Conservation (phyloP, 2,888 invertebrate species). For the Carterocephalus palaemon region DNA sequence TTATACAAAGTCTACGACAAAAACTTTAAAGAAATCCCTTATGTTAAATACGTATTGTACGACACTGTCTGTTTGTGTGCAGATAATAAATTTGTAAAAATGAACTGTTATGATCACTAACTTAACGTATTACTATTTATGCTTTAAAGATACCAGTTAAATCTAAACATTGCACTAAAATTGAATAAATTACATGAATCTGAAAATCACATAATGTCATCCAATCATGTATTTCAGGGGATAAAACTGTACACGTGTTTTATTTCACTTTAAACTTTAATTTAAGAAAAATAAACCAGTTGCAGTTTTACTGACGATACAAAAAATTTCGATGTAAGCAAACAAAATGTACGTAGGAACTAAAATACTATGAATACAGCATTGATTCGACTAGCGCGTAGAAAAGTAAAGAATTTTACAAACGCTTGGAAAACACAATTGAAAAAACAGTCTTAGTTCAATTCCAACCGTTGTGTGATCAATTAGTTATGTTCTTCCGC, state of each 20-base stretch:
- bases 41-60: slow-evolving; percentile 53
- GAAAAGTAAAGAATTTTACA: slow-evolving; percentile 40
- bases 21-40: slow-evolving; percentile 55
- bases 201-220: slow-evolving; percentile 57
- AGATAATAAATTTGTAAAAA: slow-evolving; percentile 72
- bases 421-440: slow-evolving; percentile 46
- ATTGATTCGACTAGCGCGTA: slow-evolving; percentile 40
- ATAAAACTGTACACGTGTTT: slow-evolving; percentile 24
- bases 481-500: slow-evolving; percentile 37
- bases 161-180: slow-evolving; percentile 78
- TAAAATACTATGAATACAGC: slow-evolving; percentile 23
- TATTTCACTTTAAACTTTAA: slow-evolving; percentile 31
- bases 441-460: slow-evolving; percentile 74
- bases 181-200: slow-evolving; percentile 73
- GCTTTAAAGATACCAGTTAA: slow-evolving; percentile 48
- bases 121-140: slow-evolving; percentile 57
- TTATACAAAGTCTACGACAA: slow-evolving; percentile 62
- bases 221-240: slow-evolving; percentile 12
- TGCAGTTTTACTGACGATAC: slow-evolving; percentile 25
- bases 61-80: slow-evolving; percentile 60
- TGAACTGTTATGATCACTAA: slow-evolving; percentile 57
- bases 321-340: slow-evolving; percentile 2
- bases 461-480: slow-evolving; percentile 60
- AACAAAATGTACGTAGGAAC: slow-evolving; percentile 23
- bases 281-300: slow-evolving; percentile 37